Evolutionary conservation across 2,113 vertebrate species (phyloP), one percentile per base, ranked within the genome.

Genomic region (Pipa parva): DNA sequence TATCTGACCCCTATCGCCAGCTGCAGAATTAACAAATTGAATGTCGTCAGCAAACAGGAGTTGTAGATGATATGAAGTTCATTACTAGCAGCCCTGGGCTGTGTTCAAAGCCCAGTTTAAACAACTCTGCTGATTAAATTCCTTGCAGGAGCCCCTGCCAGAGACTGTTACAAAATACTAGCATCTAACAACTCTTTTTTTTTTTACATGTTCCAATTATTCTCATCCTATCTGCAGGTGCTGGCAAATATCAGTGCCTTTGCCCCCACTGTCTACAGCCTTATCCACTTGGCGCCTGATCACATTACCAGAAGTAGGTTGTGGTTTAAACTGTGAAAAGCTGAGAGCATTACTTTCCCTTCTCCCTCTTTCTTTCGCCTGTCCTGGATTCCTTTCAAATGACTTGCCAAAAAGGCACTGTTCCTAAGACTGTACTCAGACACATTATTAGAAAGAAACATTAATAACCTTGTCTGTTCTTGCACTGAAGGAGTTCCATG

Each of bases 21-120:
- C 82, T 85, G 84, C 86, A 88, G 83, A 90, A 88, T 88, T 87
- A 87, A 89, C 87, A 88, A 88, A 90, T 89, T 89, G 84, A 90
- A 87, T 85, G 85, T 88, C 85, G 81, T 87, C 83, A 85, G 83
- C 85, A 87, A 85, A 85, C 85, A 88, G 87, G 87, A 86, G 85
- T 86, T 82, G 82, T 81, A 84, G 82, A 81, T 82, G 84, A 85
- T 82, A 85, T 75, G 71, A 83, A 83, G 84, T 88, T 90, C 85
- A 88, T 86, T 86, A 84, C 67, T 64, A 81, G 79, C 82, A 81
- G 76, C 29, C 71, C 75, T 68, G 79, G 83, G 81, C 83, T 85
- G 77, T 77, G 81, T 78, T 80, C 63, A 74, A 77, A 90, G 83
- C 80, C 75, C 80, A 77, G 68, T 86, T 90, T 84, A 89, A 88